Percentiles rank a stretch among this genome's conserved stretches.
These are phyloP conservation scores for Lepetodrilus schrolli DNA, from an alignment of 2,888 invertebrate genomes.

Conservation along the genomic window DNA sequence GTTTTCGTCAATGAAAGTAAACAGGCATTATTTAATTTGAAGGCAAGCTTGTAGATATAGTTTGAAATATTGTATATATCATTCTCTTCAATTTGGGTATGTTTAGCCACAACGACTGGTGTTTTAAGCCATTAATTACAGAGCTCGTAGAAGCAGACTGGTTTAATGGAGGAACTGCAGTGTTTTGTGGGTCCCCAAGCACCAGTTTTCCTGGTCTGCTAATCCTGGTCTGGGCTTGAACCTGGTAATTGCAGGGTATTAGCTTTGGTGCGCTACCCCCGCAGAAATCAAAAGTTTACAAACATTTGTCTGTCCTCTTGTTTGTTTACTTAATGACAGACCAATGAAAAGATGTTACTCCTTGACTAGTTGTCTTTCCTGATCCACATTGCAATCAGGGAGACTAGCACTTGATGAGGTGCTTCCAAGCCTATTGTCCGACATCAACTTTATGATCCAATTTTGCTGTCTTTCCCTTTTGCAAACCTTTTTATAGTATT, in stretches of 20 bases:
- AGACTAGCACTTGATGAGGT: background rate
- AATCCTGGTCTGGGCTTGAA: background rate
- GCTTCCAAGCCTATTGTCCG: background rate
- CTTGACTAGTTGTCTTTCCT: background rate
- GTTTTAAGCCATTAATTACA: conserved; percentile 22
- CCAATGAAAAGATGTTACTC: background rate
- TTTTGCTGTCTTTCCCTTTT: background rate
- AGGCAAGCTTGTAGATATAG: background rate
- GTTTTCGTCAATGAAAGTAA: background rate
- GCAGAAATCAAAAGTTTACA: background rate
- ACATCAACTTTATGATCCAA: background rate
- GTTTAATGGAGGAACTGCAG: background rate
- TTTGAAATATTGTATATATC: too few relatives aligned
- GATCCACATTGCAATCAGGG: background rate
- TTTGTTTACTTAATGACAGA: background rate
- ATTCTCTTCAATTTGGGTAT: background rate
- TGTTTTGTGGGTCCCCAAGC: background rate
- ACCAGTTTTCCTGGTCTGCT: background rate
- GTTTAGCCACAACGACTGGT: background rate
- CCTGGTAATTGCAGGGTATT: background rate
- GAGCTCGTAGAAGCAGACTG: background rate
- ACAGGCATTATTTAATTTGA: conserved; percentile 1
- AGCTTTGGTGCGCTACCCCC: background rate
- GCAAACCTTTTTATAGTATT: background rate
- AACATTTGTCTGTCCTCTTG: background rate